Evolutionary conservation across 1,140 invertebrate genomes (phyloP), one percentile per base, ranked within the genome.

Genomic region (Drosophila truncata): DNA sequence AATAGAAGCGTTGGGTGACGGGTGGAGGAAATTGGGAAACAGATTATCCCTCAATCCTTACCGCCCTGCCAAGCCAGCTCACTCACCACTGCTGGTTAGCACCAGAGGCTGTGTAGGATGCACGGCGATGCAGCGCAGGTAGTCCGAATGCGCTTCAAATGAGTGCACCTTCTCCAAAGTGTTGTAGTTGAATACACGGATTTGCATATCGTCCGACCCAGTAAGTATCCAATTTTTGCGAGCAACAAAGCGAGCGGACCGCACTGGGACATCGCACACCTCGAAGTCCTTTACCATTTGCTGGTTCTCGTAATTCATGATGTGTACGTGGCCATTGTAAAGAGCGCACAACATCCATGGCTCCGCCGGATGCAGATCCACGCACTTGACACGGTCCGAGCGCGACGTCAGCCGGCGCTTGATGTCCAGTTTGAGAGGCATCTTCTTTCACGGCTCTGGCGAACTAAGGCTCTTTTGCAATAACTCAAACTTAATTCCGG

Each of bases 161-260:
- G 97, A 95, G 92, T 99, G 98, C 0, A 99, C 96, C 80, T 98
- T 94, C 92, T 99, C 99, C 69, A 99, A 93, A 0, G 99, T 99
- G 92, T 99, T 99, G 93, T 99, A 99, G 93, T 99, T 99, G 93
- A 98, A 99, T 9, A 99, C 96, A 64, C 99, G 95, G 23, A 99
- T 96, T 93, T 97, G 96, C 96, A 98, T 97, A 92, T 98, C 98
- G 95, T 98, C 98, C 0, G 99, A 99, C 35, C 99, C 99, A 13
- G 98, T 98, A 33, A 99, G 95, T 27, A 99, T 96, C 99, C 99
- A 99, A 93, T 99, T 99, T 92, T 99, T 99, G 27, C 99, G 94
- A 2, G 98, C 96, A 13, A 99, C 97, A 94, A 99, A 99, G 86
- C 98, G 98, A 0, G 98, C 98, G 6, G 98, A 96, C 86, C 99